Evolutionary conservation across 2,113 vertebrate genomes (phyloP).

Genomic region (Sakesphorus luctuosus): DNA sequence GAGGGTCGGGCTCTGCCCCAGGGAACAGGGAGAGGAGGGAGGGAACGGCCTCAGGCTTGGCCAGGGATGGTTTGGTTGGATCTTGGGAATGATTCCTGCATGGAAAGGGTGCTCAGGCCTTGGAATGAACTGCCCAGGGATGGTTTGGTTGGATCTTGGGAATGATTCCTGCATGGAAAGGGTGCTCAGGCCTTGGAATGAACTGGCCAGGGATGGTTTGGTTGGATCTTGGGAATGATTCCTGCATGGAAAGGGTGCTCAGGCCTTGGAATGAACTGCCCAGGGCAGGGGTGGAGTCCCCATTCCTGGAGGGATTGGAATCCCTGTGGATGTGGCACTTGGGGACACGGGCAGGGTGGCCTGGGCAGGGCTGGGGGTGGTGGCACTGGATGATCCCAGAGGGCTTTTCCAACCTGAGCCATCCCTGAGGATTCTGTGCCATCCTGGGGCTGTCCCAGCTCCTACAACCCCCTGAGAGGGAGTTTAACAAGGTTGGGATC

Average conservation of each 20-base stretch:
- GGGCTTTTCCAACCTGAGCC: neutral
- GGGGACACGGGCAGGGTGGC: neutral
- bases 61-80: neutral
- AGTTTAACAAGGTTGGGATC: constrained; percentile 4
- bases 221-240: too few species aligned
- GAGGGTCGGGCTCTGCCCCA: neutral
- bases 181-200: neutral
- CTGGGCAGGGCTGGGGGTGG: too few species aligned
- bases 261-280: neutral
- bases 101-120: neutral
- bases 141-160: neutral
- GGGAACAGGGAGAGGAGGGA: neutral
- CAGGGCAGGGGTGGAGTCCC: neutral
- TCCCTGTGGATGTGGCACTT: neutral
- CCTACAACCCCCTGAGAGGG: too few species aligned
- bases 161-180: neutral
- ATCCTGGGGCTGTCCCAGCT: too few species aligned
- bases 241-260: neutral
- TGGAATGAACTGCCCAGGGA: neutral
- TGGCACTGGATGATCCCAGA: accelerated
- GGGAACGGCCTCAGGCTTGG: accelerated
- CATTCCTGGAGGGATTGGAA: neutral
- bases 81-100: too few species aligned
- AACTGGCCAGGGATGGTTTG: neutral
- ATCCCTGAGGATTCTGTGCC: too few species aligned